phyloP scores from a whole-genome alignment of 1,140 invertebrate species.

The Pemphigus obesinymphae region DNA sequence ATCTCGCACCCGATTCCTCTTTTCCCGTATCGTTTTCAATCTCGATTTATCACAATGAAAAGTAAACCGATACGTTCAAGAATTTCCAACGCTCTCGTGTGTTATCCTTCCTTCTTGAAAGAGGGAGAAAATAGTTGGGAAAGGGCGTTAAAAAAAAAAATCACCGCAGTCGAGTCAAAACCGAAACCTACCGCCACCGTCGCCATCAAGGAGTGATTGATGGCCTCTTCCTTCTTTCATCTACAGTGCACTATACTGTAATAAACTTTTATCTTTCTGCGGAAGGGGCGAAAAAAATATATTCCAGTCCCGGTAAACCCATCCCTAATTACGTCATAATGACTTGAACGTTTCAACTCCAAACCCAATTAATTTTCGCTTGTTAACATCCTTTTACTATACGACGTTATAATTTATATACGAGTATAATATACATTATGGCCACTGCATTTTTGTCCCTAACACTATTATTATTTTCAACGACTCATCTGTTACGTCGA shows the following conservation, averaged over 20 bases:
- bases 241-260: neutral
- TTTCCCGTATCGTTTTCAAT: slow-evolving; percentile 15
- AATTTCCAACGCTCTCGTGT: slow-evolving; percentile 6
- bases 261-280: slow-evolving; percentile 34
- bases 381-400: slow-evolving; percentile 14
- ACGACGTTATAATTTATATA: neutral
- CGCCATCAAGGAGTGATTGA: slow-evolving; percentile 16
- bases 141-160: slow-evolving; percentile 19
- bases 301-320: slow-evolving; percentile 8
- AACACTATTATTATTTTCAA: slow-evolving; percentile 1
- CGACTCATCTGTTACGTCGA: neutral
- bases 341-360: slow-evolving; percentile 28
- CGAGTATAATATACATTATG: too few species aligned
- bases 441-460: neutral
- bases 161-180: slow-evolving; percentile 29
- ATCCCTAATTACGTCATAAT: slow-evolving; percentile 32
- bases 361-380: slow-evolving; percentile 36
- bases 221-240: slow-evolving; percentile 12
- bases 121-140: neutral
- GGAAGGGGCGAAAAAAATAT: neutral
- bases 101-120: neutral
- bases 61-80: slow-evolving; percentile 13
- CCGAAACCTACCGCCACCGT: neutral
- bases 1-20: neutral
- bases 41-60: slow-evolving; percentile 37